phyloP scores from a whole-genome alignment of 1,140 invertebrate genomes.

The Ericerus pela region DNA sequence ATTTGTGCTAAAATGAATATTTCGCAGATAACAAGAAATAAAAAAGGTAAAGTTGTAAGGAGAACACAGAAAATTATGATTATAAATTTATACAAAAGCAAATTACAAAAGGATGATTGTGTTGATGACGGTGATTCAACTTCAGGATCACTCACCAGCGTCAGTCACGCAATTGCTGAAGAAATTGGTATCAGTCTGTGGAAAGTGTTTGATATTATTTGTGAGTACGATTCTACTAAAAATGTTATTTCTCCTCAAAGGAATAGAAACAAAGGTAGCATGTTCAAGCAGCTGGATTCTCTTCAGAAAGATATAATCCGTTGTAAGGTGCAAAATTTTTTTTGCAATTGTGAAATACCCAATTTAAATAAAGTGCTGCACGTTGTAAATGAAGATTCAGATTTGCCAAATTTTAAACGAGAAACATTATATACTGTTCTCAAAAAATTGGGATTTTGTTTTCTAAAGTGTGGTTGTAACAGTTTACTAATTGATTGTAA shows the following conservation, averaged over 20 bases:
- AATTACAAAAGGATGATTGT: not conserved
- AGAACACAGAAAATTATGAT: not conserved
- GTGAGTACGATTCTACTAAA: not conserved
- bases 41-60: not conserved
- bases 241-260: constrained; percentile 1
- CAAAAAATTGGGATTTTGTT: not conserved
- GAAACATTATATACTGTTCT: not conserved
- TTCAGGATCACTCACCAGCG: not conserved
- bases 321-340: not conserved
- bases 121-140: not conserved
- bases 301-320: not conserved
- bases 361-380: not conserved
- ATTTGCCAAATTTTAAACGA: not conserved
- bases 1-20: not conserved
- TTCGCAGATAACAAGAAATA: not conserved
- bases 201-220: not conserved
- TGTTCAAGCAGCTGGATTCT: not conserved
- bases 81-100: constrained; percentile 3
- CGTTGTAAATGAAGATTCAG: not conserved
- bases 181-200: not conserved
- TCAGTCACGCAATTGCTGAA: not conserved
- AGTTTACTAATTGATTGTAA: not conserved
- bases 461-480: not conserved
- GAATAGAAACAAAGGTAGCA: not conserved
- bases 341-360: not conserved